These are phyloP conservation scores for Panonychus citri DNA, from an alignment of 1,140 invertebrate genomes.

Conservation along the genomic window DNA sequence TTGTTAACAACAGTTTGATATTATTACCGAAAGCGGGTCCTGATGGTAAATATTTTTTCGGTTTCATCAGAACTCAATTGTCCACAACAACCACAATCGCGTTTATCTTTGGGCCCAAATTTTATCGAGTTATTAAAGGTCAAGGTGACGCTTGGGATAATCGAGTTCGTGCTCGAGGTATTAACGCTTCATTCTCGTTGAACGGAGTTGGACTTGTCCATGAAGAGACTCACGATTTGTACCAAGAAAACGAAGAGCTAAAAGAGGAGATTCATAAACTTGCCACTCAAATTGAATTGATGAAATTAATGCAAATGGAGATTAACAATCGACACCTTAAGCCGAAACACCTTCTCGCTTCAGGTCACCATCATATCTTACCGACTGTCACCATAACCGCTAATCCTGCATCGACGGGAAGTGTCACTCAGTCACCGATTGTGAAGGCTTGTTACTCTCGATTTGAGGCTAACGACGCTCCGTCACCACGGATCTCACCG, in stretches of 20 bases:
- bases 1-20: slow-evolving; percentile 37
- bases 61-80: slow-evolving; percentile 58
- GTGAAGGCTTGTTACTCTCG: slow-evolving; percentile 19
- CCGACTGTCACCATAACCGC: slow-evolving; percentile 9
- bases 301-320: slow-evolving; percentile 79
- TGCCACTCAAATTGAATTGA: slow-evolving; percentile 68
- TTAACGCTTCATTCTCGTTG: slow-evolving; percentile 55
- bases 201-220: slow-evolving; percentile 53
- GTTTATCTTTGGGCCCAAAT: slow-evolving; percentile 59
- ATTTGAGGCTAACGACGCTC: slow-evolving; percentile 23
- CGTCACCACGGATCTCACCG: slow-evolving; percentile 19
- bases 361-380: slow-evolving; percentile 29
- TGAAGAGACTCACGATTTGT: slow-evolving; percentile 51
- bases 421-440: slow-evolving; percentile 24
- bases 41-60: slow-evolving; percentile 63
- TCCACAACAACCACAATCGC: slow-evolving; percentile 60
- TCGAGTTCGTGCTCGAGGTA: slow-evolving; percentile 43
- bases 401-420: slow-evolving; percentile 19
- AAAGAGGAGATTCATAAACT: slow-evolving; percentile 75
- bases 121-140: slow-evolving; percentile 44
- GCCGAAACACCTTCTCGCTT: slow-evolving; percentile 33
- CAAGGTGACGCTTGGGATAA: slow-evolving; percentile 67
- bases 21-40: slow-evolving; percentile 60
- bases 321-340: slow-evolving; percentile 66
- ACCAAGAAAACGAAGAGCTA: slow-evolving; percentile 67